These are phyloP conservation scores for Lycocorax pyrrhopterus DNA, from an alignment of 2,113 vertebrate species.

Conservation along the genomic window DNA sequence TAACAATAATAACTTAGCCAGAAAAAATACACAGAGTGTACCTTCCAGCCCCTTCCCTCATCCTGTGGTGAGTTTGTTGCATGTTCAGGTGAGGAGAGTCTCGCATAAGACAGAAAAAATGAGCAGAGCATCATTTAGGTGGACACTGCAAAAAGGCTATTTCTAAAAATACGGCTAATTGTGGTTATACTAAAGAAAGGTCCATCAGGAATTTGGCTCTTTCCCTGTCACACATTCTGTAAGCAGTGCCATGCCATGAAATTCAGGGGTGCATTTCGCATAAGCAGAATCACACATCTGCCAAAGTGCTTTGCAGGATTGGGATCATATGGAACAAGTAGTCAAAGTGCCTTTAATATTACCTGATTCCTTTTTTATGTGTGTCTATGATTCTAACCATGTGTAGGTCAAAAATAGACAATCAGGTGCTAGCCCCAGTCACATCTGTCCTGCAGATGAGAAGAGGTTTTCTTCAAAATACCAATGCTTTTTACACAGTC, in stretches of 20 bases:
- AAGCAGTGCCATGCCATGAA: not conserved
- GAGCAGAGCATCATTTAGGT: not conserved
- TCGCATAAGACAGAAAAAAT: not conserved
- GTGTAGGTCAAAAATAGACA: constrained; percentile 54
- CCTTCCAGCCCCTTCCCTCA: not conserved
- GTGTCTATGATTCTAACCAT: constrained; percentile 28
- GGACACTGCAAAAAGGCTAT: not conserved
- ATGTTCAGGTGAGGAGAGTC: not conserved
- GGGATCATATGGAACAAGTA: constrained; percentile 46
- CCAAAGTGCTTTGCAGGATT: constrained; percentile 4
- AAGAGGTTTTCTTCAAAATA: constrained; percentile 24
- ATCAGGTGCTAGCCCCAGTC: constrained; percentile 10
- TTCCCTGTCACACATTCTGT: not conserved
- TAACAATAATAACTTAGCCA: not conserved
- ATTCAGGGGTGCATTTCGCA: not conserved
- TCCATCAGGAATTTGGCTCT: not conserved
- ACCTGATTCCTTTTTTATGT: constrained; percentile 50
- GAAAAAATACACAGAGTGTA: not conserved
- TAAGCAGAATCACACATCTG: not conserved
- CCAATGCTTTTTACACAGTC: not conserved
- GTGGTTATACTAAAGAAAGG: not conserved
- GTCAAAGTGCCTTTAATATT: constrained; percentile 59
- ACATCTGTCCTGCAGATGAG: constrained; percentile 47
- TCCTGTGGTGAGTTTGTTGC: not conserved
- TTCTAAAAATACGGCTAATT: not conserved